Base-by-base conservation (phyloP, 2,113 vertebrate genomes). In the Poeciliopsis retropinna region DNA sequence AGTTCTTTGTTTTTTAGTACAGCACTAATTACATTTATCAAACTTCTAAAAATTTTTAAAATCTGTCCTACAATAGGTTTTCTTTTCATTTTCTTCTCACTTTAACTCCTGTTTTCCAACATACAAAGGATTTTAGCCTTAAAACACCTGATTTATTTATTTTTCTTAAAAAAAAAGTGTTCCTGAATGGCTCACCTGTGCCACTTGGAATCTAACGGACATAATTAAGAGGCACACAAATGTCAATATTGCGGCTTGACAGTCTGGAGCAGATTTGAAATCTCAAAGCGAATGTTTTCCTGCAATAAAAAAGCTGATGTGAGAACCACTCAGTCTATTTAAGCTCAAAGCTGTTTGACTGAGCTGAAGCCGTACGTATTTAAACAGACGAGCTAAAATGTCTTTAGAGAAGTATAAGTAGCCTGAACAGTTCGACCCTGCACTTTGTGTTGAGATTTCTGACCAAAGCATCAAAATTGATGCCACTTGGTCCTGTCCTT, bases 21-120 rank as follows among this genome's bases (percentile, higher is more conserved):
- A 67, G 10, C 15, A 0, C 28, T 11, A 12, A 0, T 32, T n/a
- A 27, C n/a, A 28, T n/a, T 25, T 54, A 54, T 54, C 9, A 10
- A 54, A n/a, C n/a, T n/a, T n/a, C n/a, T n/a, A n/a, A n/a, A n/a
- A n/a, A n/a, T n/a, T n/a, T n/a, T n/a, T n/a, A n/a, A n/a, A 25
- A n/a, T 10, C n/a, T n/a, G 1, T 47, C 8, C 8, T n/a, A 57
- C n/a, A n/a, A n/a, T 54, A 22, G 9, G 10, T 25, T 37, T 37
- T 57, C 1, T 47, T 3, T 19, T 47, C 25, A n/a, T 57, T 57
- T n/a, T 57, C 51, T 57, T 10, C 5, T 22, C 19, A 25, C 51
- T 54, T 47, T 17, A 54, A 54, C 19, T 25, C 51, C 19, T n/a
- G 22, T 54, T 54, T 25, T 7, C 22, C 6, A n/a, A 25, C 22